These are phyloP conservation scores for Embiotoca jacksoni DNA, from an alignment of 2,113 vertebrate species.

Conservation along the genomic window DNA sequence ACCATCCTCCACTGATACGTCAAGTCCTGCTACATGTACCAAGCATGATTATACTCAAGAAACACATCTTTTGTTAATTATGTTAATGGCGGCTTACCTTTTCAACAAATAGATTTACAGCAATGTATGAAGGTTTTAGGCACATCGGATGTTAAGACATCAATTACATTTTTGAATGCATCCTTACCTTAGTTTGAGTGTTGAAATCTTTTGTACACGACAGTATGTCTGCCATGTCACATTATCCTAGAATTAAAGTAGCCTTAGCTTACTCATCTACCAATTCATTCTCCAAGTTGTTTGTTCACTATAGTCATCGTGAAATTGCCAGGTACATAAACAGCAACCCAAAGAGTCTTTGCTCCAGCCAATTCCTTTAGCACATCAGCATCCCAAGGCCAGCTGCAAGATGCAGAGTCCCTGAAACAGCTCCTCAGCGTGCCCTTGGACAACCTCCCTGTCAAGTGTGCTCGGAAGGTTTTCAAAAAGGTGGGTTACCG, in stretches of 20 bases:
- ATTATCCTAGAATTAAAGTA: too few species aligned
- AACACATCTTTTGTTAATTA: not conserved
- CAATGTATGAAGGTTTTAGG: not conserved
- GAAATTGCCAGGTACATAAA: not conserved
- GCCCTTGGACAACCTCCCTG: not conserved
- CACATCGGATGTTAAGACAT: not conserved
- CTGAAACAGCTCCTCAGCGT: not conserved
- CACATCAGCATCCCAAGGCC: not conserved
- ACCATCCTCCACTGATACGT: slow-evolving; percentile 23
- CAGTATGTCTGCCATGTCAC: too few species aligned
- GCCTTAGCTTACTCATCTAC: too few species aligned
- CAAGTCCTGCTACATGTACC: slow-evolving; percentile 13
- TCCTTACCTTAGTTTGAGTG: too few species aligned
- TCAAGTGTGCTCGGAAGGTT: too few species aligned
- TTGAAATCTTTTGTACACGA: too few species aligned
- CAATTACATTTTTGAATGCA: too few species aligned
- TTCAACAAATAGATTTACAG: not conserved
- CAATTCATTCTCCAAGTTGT: not conserved
- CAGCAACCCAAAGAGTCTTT: not conserved
- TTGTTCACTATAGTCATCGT: not conserved
- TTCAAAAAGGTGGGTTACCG: too few species aligned
- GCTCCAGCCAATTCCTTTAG: not conserved
- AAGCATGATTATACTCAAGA: slow-evolving; percentile 17
- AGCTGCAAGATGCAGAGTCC: not conserved
- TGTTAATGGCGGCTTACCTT: not conserved